Evolutionary conservation across 2,113 vertebrate genomes (phyloP), one percentile per base, ranked within the genome.

Genomic region (Seriola dumerili): DNA sequence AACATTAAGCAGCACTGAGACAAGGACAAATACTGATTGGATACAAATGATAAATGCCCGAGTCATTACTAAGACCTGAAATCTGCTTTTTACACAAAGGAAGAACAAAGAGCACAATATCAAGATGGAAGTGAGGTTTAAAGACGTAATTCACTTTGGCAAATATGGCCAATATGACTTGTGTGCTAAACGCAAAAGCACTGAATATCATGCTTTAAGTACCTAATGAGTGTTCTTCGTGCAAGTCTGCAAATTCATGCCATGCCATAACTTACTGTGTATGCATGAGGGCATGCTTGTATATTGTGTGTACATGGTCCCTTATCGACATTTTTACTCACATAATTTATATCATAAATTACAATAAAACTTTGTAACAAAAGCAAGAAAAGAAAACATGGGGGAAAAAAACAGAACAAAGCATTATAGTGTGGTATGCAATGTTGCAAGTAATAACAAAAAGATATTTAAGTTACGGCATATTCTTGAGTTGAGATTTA

Each of bases 241-340:
- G 88, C 83, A 90, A 84, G 65, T 83, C 13, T 80, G 67, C 63
- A 85, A 79, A 75, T 66, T 87, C 25, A 50, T 78, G 8, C 46
- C 76, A 81, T 88, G 46, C 66, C 55, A 63, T 76, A 25, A 61
- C 32, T 58, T 55, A 72, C 42, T 80, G 34, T 80, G 21, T 36
- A 16, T 78, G 80, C 71, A 68, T 38, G 57, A 71, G 34, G 54
- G 44, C 70, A 59, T 89, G 76, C 73, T 74, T 32, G 48, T 58
- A 44, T 67, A 38, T 11, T 63, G 57, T 59, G 25, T 59, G 32
- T 55, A 58, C 69, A 29, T 91, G 91, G 90, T 91, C 90, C 91
- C 78, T 85, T 89, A 87, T 88, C 38, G 85, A 74, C 17, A 14
- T 78, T 65, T 64, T 44, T 17, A 57, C 59, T 50, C 32, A 79